These are phyloP conservation scores for Deroptyus accipitrinus DNA, from an alignment of 2,113 vertebrate genomes.

Conservation along the genomic window DNA sequence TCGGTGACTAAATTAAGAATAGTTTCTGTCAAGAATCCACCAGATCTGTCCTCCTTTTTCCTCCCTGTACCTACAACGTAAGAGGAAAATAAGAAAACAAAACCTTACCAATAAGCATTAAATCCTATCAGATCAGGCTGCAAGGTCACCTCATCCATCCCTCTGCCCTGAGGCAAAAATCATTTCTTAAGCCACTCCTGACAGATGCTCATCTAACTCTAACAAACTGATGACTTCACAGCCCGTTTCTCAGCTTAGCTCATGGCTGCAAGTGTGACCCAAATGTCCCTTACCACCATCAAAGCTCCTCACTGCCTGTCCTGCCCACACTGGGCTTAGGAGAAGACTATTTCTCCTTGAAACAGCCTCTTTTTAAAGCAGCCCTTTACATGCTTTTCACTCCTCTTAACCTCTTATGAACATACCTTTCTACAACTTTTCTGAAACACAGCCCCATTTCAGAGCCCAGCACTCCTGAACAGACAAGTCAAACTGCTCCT, in stretches of 20 bases:
- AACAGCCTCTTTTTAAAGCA: neutral
- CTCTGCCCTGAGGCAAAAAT: slow-evolving; percentile 10
- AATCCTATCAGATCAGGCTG: neutral
- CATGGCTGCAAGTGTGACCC: neutral
- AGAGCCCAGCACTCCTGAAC: neutral
- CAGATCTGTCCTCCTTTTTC: neutral
- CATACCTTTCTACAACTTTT: neutral
- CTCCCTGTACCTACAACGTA: neutral
- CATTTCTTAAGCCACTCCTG: neutral
- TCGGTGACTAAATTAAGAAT: slow-evolving; percentile 29
- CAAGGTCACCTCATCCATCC: slow-evolving; percentile 45
- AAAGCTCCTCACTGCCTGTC: neutral
- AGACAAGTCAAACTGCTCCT: neutral
- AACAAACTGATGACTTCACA: neutral
- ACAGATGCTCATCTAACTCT: slow-evolving; percentile 6
- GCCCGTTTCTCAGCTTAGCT: neutral
- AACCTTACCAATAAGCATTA: slow-evolving; percentile 12
- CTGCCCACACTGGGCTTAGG: too few species aligned
- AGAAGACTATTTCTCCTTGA: neutral
- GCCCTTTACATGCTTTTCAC: neutral
- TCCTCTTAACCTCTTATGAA: neutral
- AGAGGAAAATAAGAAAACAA: neutral
- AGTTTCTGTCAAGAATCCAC: slow-evolving; percentile 22
- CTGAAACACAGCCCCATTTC: neutral
- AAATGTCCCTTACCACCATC: neutral